Conservation (phyloP, 2,113 vertebrate genomes). For the Tichodroma muraria region DNA sequence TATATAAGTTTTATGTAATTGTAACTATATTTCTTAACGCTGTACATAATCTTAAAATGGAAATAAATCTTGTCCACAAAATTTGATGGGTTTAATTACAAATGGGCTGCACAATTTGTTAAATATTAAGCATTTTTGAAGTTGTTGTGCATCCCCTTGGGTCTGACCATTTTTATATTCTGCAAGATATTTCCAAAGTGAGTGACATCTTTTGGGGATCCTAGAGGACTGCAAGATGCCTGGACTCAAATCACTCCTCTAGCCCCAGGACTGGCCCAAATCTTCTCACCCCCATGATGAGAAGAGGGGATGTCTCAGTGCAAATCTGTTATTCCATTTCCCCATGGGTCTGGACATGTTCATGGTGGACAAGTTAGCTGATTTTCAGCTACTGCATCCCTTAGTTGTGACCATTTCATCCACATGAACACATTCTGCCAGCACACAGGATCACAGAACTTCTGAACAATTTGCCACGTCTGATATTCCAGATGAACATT, state of each 20-base stretch:
- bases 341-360: not conserved
- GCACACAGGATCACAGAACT: not conserved
- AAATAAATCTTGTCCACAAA: not conserved
- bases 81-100: not conserved
- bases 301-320: not conserved
- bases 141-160: rapidly evolving
- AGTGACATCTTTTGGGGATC: not conserved
- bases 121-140: not conserved
- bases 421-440: not conserved
- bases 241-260: not conserved
- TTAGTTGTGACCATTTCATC: not conserved
- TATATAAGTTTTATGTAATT: not conserved
- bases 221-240: not conserved
- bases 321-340: not conserved
- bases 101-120: not conserved
- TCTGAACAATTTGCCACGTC: not conserved
- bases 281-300: not conserved
- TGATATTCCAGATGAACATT: not conserved
- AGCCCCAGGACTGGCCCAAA: not conserved
- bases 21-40: not conserved
- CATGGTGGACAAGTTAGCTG: not conserved
- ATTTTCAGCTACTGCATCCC: not conserved
- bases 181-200: not conserved
- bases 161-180: not conserved
- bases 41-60: not conserved